These are phyloP conservation scores for Pseudomugil gertrudae DNA, from an alignment of 2,797 vertebrate species.

Conservation along the genomic window DNA sequence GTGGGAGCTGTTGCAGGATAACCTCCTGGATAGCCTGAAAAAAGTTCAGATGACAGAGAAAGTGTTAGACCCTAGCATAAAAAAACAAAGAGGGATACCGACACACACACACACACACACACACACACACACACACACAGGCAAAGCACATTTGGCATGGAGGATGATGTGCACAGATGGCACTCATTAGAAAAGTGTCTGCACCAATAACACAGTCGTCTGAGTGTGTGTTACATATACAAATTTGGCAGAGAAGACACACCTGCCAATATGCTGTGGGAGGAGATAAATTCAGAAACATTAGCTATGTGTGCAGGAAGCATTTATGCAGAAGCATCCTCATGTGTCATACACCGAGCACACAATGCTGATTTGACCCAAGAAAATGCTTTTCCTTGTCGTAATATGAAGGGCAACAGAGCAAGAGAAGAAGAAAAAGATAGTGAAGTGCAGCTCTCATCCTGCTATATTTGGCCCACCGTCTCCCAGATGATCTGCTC, in stretches of 20 bases:
- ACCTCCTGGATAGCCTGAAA: slow-evolving; percentile 92
- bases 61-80: slow-evolving; percentile 29
- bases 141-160: slow-evolving; percentile 41
- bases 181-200: slow-evolving; percentile 75
- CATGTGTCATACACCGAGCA: slow-evolving; percentile 35
- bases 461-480: slow-evolving; percentile 47
- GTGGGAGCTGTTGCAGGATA: slow-evolving; percentile 93
- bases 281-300: slow-evolving; percentile 60
- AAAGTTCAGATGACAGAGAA: slow-evolving; percentile 23
- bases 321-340: slow-evolving; percentile 1
- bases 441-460: slow-evolving; percentile 29
- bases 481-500: slow-evolving; percentile 35
- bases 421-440: not conserved
- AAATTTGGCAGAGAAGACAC: slow-evolving; percentile 55
- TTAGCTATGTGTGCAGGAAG: slow-evolving; percentile 37
- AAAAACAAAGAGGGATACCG: slow-evolving; percentile 3
- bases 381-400: slow-evolving; percentile 19
- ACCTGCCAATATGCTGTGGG: slow-evolving; percentile 67
- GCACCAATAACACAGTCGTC: slow-evolving; percentile 71
- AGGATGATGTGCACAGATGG: slow-evolving; percentile 77
- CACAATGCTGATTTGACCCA: slow-evolving; percentile 43
- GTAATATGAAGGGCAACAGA: not conserved
- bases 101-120: not conserved
- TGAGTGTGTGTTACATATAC: slow-evolving; percentile 63
- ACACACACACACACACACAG: slow-evolving; percentile 18